These are phyloP conservation scores for Puntigrus tetrazona DNA, from an alignment of 2,113 vertebrate species.

Conservation along the genomic window DNA sequence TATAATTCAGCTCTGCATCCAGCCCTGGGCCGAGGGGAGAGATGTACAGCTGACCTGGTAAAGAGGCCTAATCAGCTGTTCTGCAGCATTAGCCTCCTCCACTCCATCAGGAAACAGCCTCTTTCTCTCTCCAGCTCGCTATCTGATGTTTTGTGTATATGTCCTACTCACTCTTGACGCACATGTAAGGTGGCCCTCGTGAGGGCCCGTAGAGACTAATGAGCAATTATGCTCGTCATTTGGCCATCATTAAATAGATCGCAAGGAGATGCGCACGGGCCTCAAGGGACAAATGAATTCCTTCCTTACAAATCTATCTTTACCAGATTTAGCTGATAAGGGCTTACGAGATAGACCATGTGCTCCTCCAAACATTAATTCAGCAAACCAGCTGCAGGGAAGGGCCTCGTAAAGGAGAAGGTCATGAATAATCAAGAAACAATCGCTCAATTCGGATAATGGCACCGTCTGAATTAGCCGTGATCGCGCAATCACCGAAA, in stretches of 20 bases:
- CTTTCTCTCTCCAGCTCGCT: neutral
- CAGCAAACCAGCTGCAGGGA: conserved; percentile 34
- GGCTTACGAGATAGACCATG: conserved; percentile 46
- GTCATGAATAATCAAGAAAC: conserved; percentile 54
- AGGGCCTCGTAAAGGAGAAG: conserved; percentile 30
- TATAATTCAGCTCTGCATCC: conserved; percentile 26
- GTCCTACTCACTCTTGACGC: neutral
- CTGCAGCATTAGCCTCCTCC: neutral
- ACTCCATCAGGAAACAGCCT: neutral
- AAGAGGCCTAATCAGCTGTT: conserved; percentile 18
- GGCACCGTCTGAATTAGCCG: conserved; percentile 42
- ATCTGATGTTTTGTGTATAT: neutral
- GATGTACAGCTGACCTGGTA: conserved; percentile 35
- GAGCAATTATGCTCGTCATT: conserved; percentile 52
- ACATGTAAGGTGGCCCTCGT: neutral
- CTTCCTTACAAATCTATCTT: conserved; percentile 44
- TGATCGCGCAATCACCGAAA: neutral
- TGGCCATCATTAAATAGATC: conserved; percentile 56
- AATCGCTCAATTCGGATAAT: conserved; percentile 47
- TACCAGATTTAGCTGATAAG: conserved; percentile 51
- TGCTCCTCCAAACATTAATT: conserved; percentile 47
- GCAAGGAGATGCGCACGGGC: conserved; percentile 26
- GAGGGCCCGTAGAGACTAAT: conserved; percentile 39
- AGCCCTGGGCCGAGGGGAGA: neutral
- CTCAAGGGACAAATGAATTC: conserved; percentile 37